Base-by-base conservation (phyloP, 2,888 invertebrate species). In the Geotrupes spiniger region DNA sequence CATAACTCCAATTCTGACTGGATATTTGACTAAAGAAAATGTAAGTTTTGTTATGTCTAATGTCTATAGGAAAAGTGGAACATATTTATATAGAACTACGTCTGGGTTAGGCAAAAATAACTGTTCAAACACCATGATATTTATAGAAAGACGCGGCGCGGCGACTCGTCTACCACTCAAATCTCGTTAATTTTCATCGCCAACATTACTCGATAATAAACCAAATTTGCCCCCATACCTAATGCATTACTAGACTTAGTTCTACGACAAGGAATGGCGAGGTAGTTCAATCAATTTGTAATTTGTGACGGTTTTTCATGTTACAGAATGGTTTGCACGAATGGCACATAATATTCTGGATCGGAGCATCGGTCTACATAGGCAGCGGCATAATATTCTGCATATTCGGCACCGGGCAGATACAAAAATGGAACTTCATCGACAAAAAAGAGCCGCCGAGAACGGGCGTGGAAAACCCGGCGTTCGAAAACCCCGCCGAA, bases 281-380 rank as follows among this genome's bases (percentile, higher is more conserved):
- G n/a, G n/a, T n/a, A n/a, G n/a, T 29, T 4, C n/a, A 6, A 26
- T 26, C 27, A 26, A n/a, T 26, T 26, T 6, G 6, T 1, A 29
- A 11, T 11, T 8, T 29, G 1, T 2, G 28, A 27, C 9, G 11
- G 2, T 29, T 4, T 2, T 29, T 5, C 29, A 29, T 42, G 51
- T 74, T 75, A n/a, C 66, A 89, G 87, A 88, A 86, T 56, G 85
- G 86, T n/a, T 77, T 89, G 43, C 75, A 79, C 14, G 82, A 88
- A 68, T 89, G 89, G 89, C 80, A 85, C 40, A 77, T 79, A 17
- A 81, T 88, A 41, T 89, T 89, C 64, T 76, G 83, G 60, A 84
- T 87, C 21, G 88, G 88, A 0, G 84, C 86, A 0, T 75, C 76
- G 0, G 77, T 84, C 1, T 89, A 89, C 63, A 81, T 83, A 10